phyloP scores from a whole-genome alignment of 2,797 vertebrate species.

The Carapus acus region DNA sequence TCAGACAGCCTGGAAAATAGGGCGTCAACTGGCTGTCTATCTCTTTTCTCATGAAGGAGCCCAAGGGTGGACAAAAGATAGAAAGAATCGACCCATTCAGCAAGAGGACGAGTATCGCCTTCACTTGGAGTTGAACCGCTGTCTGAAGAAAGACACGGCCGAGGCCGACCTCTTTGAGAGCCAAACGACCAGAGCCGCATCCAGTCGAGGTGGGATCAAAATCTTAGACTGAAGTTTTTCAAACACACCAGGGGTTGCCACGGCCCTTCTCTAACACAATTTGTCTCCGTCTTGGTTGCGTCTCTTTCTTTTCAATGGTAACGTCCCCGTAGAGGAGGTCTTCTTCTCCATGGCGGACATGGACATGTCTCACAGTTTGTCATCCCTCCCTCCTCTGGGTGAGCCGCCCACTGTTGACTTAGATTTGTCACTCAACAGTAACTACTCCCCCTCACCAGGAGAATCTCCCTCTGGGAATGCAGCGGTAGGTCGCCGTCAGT shows the following conservation, averaged over 20 bases:
- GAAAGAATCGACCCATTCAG: slow-evolving; percentile 92
- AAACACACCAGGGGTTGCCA: background rate
- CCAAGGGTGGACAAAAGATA: slow-evolving; percentile 84
- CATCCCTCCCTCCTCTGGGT: slow-evolving; percentile 93
- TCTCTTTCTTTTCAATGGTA: slow-evolving; percentile 1
- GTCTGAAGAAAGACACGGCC: slow-evolving; percentile 86
- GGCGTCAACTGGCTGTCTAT: slow-evolving; percentile 2
- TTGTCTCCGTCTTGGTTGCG: slow-evolving; percentile 9
- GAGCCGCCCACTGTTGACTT: slow-evolving; percentile 94
- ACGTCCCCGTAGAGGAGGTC: slow-evolving; percentile 84
- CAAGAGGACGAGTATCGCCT: slow-evolving; percentile 98
- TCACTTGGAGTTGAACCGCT: slow-evolving; percentile 94
- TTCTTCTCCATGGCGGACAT: slow-evolving; percentile 99
- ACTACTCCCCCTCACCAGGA: slow-evolving; percentile 84
- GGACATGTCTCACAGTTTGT: slow-evolving; percentile 98
- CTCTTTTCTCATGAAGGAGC: slow-evolving; percentile 67
- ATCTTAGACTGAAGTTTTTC: background rate
- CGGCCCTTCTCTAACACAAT: slow-evolving; percentile 8
- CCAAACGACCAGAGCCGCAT: slow-evolving; percentile 84
- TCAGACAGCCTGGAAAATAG: background rate
- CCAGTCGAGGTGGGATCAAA: slow-evolving; percentile 81
- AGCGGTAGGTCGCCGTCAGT: slow-evolving; percentile 68
- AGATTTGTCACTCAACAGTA: slow-evolving; percentile 92
- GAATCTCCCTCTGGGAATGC: slow-evolving; percentile 85
- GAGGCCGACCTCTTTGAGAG: slow-evolving; percentile 92